Conservation (phyloP, 1,140 invertebrate genomes). For the Coptotermes formosanus region DNA sequence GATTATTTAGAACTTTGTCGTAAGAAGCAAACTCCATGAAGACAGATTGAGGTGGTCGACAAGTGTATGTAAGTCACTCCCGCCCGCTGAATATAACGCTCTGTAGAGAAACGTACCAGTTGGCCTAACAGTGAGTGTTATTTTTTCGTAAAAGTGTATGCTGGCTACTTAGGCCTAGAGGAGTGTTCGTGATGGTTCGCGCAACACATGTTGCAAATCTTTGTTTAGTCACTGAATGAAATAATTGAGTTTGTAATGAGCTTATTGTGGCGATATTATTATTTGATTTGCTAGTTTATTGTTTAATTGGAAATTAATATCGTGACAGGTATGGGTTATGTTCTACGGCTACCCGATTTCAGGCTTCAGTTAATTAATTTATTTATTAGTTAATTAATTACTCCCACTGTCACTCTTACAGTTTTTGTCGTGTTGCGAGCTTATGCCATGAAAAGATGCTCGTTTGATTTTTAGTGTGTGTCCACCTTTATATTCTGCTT, state of each 20-base stretch:
- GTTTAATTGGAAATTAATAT: neutral
- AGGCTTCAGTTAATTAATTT: neutral
- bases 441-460: neutral
- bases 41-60: too few species aligned
- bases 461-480: neutral
- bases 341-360: neutral
- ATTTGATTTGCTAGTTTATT: neutral
- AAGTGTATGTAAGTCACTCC: too few species aligned
- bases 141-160: too few species aligned
- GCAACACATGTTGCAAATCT: neutral
- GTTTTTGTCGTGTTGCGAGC: neutral
- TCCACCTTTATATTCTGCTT: neutral
- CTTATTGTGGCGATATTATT: neutral
- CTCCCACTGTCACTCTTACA: neutral
- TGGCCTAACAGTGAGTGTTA: too few species aligned
- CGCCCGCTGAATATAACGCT: too few species aligned
- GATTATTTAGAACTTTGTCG: too few species aligned
- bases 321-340: neutral
- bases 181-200: neutral
- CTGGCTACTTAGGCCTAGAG: too few species aligned
- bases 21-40: too few species aligned
- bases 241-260: neutral
- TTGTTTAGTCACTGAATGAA: neutral
- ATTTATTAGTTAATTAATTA: neutral
- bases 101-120: too few species aligned